These are phyloP conservation scores for Alcedo quadribrachys DNA, from an alignment of 2,797 vertebrate species.

Conservation along the genomic window DNA sequence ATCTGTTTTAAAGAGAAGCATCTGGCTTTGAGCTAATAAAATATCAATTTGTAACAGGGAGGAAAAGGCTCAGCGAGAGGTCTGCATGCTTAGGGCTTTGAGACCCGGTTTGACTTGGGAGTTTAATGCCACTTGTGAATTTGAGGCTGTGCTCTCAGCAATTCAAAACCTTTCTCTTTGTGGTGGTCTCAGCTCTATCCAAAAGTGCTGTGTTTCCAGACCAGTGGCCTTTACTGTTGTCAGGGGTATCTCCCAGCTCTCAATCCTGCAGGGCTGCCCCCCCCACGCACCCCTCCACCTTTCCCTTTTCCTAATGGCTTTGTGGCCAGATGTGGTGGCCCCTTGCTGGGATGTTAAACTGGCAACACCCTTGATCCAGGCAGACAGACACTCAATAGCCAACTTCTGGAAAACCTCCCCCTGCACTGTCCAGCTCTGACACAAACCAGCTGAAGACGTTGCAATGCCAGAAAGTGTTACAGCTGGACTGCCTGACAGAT, in stretches of 20 bases:
- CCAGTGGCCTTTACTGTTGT: not conserved
- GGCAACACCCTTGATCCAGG: conserved; percentile 59
- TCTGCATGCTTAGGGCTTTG: not conserved
- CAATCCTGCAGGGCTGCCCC: not conserved
- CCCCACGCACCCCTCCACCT: not conserved
- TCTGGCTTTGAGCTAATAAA: conserved; percentile 74
- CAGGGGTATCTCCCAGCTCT: not conserved
- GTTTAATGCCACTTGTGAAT: conserved; percentile 4
- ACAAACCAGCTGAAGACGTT: conserved; percentile 62
- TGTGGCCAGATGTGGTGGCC: conserved; percentile 55
- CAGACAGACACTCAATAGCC: conserved; percentile 53
- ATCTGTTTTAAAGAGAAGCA: conserved; percentile 72
- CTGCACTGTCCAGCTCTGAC: conserved; percentile 46
- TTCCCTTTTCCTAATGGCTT: not conserved
- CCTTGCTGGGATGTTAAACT: conserved; percentile 55
- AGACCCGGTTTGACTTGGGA: conserved; percentile 22
- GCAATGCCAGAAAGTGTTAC: conserved; percentile 55
- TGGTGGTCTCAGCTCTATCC: not conserved
- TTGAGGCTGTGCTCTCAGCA: not conserved
- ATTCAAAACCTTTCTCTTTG: not conserved
- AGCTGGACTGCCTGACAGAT: conserved; percentile 48
- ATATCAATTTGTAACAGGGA: conserved; percentile 64
- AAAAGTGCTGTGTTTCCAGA: not conserved
- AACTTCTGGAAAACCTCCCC: conserved; percentile 70
- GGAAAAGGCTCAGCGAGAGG: conserved; percentile 27